Evolutionary conservation across 1,140 invertebrate species (phyloP).

Genomic region (Meloidogyne floridensis): DNA sequence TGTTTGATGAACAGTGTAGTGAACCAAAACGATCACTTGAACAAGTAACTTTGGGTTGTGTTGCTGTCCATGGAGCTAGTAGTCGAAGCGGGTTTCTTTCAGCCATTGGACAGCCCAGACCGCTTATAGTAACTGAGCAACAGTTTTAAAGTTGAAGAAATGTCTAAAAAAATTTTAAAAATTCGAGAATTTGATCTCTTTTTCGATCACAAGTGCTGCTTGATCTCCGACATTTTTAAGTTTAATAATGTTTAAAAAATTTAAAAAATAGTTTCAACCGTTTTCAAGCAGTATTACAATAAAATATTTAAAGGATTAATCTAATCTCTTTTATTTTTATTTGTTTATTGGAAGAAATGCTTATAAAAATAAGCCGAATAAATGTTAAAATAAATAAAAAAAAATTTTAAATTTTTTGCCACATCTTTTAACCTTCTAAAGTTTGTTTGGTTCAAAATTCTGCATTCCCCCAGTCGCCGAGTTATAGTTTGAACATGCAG

Average conservation of each 20-base stretch:
- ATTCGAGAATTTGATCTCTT: slow-evolving; percentile 17
- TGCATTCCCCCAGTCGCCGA: neutral
- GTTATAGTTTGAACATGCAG: neutral
- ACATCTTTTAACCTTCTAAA: neutral
- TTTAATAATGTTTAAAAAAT: too few species aligned
- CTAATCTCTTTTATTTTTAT: neutral
- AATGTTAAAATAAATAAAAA: neutral
- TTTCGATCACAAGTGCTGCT: neutral
- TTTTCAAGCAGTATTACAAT: too few species aligned
- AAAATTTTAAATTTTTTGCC: neutral
- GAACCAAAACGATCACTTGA: slow-evolving; percentile 3
- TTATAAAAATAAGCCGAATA: slow-evolving; percentile 7
- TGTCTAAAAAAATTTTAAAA: neutral
- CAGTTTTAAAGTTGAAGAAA: neutral
- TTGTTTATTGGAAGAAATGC: slow-evolving; percentile 12
- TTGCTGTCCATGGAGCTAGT: slow-evolving; percentile 9
- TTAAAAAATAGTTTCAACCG: too few species aligned
- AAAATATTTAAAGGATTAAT: neutral
- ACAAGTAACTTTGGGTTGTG: slow-evolving; percentile 27
- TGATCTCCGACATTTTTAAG: too few species aligned
- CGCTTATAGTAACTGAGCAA: slow-evolving; percentile 1
- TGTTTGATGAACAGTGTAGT: slow-evolving; percentile 27
- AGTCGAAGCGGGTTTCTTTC: slow-evolving; percentile 1
- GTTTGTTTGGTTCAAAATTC: neutral
- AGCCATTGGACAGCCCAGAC: slow-evolving; percentile 1